Evolutionary conservation across 2,797 vertebrate species (phyloP).

Genomic region (Picus viridis): DNA sequence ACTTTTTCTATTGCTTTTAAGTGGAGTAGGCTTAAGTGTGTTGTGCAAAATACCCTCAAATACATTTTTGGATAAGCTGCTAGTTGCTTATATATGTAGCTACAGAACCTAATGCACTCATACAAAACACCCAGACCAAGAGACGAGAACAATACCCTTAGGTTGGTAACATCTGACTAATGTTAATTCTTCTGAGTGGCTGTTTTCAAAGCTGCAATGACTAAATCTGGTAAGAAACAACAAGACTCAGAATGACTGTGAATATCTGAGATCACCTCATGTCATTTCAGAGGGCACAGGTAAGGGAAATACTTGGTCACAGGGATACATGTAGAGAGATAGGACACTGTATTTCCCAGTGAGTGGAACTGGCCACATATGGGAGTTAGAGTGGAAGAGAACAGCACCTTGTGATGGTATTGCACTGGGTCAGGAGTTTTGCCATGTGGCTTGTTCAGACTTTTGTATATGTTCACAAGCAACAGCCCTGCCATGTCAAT

Average conservation of each 20-base stretch:
- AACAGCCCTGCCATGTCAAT: background rate
- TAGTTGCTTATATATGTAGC: background rate
- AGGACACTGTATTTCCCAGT: fast-evolving
- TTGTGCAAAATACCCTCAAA: background rate
- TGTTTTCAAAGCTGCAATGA: background rate
- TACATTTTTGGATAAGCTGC: background rate
- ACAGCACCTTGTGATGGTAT: background rate
- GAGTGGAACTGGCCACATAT: fast-evolving
- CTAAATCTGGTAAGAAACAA: background rate
- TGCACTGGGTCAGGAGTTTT: background rate
- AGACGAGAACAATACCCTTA: background rate
- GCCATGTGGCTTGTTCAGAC: background rate
- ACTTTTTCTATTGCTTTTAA: background rate
- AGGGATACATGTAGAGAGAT: background rate
- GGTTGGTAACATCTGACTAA: background rate
- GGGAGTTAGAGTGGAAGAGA: background rate
- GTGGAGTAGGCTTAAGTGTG: background rate
- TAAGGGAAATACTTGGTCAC: background rate
- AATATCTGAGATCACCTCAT: background rate
- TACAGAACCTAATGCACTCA: background rate
- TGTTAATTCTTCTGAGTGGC: background rate
- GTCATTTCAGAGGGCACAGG: background rate
- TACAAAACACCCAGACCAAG: background rate
- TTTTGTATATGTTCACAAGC: background rate
- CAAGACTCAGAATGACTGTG: background rate